These are phyloP conservation scores for Drosophila bocki DNA, from an alignment of 1,140 invertebrate species.

Conservation along the genomic window DNA sequence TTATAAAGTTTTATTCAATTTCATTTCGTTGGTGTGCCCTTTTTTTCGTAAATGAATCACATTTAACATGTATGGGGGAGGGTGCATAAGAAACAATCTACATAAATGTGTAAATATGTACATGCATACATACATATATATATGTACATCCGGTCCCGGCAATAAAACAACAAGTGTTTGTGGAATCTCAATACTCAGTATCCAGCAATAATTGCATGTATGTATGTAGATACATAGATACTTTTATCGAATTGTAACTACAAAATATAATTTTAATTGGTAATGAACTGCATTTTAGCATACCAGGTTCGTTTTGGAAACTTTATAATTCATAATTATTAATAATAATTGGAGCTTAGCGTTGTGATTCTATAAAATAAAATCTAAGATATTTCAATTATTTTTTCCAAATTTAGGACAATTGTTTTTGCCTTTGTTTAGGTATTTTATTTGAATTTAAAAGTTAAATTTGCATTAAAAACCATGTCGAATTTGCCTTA, in stretches of 20 bases:
- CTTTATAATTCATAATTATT: background rate
- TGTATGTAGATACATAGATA: accelerated
- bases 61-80: background rate
- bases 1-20: slow-evolving; percentile 13
- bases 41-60: slow-evolving; percentile 18
- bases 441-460: too few relatives aligned
- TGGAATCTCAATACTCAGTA: background rate
- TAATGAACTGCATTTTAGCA: background rate
- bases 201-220: background rate
- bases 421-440: too few relatives aligned
- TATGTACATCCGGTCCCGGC: slow-evolving; percentile 2
- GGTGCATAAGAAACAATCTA: background rate
- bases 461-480: too few relatives aligned
- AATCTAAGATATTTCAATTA: too few relatives aligned
- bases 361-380: too few relatives aligned
- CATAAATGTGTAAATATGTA: background rate
- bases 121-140: background rate
- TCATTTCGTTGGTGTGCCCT: slow-evolving; percentile 9
- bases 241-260: background rate
- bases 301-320: background rate
- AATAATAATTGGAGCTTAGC: background rate
- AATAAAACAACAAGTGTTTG: slow-evolving; percentile 14
- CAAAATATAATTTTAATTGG: background rate
- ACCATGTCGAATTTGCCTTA: too few relatives aligned
- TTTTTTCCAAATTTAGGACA: too few relatives aligned